A percentile compares a stretch with the other conserved stretches of the same genome.
Conservation (phyloP, 2,113 vertebrate genomes). For the Parus major region DNA sequence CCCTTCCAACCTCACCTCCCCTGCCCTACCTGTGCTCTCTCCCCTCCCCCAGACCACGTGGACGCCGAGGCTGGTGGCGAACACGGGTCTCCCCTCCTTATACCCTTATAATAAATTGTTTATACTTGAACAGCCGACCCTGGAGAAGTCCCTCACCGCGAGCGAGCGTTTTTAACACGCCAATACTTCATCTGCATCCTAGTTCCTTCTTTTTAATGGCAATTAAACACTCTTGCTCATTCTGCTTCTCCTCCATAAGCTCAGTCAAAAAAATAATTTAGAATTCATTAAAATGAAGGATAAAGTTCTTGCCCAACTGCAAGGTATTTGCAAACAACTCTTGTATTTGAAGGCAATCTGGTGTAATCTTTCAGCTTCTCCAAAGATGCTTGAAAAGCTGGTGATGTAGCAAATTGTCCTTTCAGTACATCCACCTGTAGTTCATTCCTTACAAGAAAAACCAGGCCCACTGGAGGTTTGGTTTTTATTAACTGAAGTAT, state of each 20-base stretch:
- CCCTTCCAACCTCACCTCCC: too few relatives aligned
- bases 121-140: too few relatives aligned
- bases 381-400: neutral
- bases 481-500: accelerated
- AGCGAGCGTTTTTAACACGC: too few relatives aligned
- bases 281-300: neutral
- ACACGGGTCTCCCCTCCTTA: too few relatives aligned
- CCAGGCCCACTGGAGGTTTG: neutral
- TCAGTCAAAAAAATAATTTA: neutral
- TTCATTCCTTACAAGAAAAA: neutral
- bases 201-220: neutral
- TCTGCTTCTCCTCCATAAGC: neutral
- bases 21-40: too few relatives aligned
- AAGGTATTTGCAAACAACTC: neutral
- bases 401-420: too few relatives aligned
- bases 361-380: neutral
- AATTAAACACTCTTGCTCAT: neutral
- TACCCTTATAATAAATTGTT: too few relatives aligned
- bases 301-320: neutral
- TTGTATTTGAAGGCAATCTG: neutral
- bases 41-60: too few relatives aligned
- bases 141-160: too few relatives aligned
- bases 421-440: neutral
- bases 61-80: too few relatives aligned
- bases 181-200: neutral